Evolutionary conservation across 1,140 invertebrate genomes (phyloP).

Genomic region (Trichoplusia ni): DNA sequence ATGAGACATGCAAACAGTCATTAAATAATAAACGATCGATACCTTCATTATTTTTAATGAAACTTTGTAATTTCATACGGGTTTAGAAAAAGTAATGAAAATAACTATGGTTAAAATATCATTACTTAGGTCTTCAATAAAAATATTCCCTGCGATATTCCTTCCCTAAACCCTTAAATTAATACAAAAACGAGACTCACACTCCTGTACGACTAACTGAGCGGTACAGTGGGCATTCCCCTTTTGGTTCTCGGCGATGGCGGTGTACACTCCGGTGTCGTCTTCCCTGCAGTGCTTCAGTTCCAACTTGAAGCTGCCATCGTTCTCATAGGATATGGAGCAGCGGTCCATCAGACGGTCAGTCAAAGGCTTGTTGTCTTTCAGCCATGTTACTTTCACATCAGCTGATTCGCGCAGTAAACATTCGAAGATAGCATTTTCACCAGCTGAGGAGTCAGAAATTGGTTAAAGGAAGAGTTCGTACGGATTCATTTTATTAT

Average conservation of each 20-base stretch:
- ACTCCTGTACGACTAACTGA: conserved; percentile 91
- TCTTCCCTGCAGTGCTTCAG: conserved; percentile 90
- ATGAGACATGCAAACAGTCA: conserved; percentile 53
- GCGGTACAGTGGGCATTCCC: conserved; percentile 92
- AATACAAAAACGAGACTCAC: conserved; percentile 82
- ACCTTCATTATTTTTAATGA: too few relatives aligned
- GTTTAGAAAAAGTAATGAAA: too few relatives aligned
- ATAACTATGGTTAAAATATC: too few relatives aligned
- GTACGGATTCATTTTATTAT: conserved; percentile 55
- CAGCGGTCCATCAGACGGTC: conserved; percentile 90
- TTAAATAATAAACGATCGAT: neutral
- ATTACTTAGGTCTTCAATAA: too few relatives aligned
- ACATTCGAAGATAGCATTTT: conserved; percentile 92
- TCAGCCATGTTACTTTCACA: conserved; percentile 91
- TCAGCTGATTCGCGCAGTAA: conserved; percentile 81
- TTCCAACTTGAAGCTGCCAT: conserved; percentile 85
- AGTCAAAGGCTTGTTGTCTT: conserved; percentile 92
- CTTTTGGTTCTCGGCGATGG: conserved; percentile 91
- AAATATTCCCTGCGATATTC: neutral
- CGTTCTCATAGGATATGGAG: conserved; percentile 82
- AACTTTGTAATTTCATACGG: too few relatives aligned
- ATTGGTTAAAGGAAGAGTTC: conserved; percentile 55
- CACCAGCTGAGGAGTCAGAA: conserved; percentile 87
- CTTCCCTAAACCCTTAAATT: conserved; percentile 28
- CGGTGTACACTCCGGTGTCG: conserved; percentile 96